Base-by-base conservation (phyloP, 2,888 invertebrate genomes). In the Xylota segnis region DNA sequence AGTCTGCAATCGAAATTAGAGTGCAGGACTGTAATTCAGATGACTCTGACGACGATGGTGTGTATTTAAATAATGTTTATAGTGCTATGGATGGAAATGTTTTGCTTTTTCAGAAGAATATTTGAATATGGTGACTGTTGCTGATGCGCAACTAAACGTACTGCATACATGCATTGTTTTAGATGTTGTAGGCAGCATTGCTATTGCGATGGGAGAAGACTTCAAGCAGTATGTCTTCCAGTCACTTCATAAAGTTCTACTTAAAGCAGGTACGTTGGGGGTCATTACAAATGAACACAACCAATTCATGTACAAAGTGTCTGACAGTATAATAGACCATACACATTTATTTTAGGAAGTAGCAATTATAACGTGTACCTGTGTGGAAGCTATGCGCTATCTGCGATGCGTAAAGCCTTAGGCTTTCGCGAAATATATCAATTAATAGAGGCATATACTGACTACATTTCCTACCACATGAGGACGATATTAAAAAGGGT, bases 391-490 rank as follows among this genome's bases (percentile, higher is more conserved):
- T 93, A 92, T 87, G 93, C 95, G 0, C 92, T 96, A 5, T 90
- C 93, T 52, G 93, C 93, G 70, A 93, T 96, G 29, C 94, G 95
- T 7, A 76, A 88, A 40, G 94, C 95, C 0, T 93, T 95, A 88
- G 94, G 93, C 0, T 94, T 94, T 90, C 87, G 89, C 0, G 91
- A 92, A 71, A 93, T 95, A 4, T 93, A 94, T 0, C 93, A 94
- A n/a, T 93, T 97, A 23, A 93, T 97, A 78, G 93, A 94, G 65
- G 90, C 91, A 43, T 96, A 96, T 90, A 94, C 95, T 0, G 96
- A 96, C 91, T 97, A 96, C 90, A 94, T 96, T 89, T 95, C 95
- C 0, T 95, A 94, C 89, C 95, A 96, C 88, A 93, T 97, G 75
- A 95, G 95, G 32, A 91, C 93, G 0, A 93, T 94, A 89, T 92